Base-by-base conservation (phyloP, 2,113 vertebrate species). In the Setophaga coronata region DNA sequence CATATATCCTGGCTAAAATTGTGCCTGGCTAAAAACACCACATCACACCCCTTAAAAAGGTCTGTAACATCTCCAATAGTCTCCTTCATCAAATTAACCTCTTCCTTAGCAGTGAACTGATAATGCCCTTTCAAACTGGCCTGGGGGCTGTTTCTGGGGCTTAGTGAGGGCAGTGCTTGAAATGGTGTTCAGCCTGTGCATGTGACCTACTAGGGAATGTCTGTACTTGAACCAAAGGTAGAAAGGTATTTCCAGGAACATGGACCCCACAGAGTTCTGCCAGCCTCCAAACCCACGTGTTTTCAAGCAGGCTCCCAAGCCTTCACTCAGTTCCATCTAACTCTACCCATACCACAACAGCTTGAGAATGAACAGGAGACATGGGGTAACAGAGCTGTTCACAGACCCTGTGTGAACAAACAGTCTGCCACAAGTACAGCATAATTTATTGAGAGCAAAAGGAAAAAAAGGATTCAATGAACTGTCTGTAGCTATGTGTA, bases 311-410 rank as follows among this genome's bases (percentile, higher is more conserved):
- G 26, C 6, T 93, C 72, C n/a, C 20, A 17, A 85, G 10, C 47
- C 47, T 87, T 79, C 26, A 6, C 33, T 85, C 60, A 54, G 7
- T 34, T 38, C 33, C 4, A 1, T 29, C 7, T 57, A 74, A 66
- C 38, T 74, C n/a, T 54, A 43, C 7, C 38, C 7, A 13, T 28
- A 45, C 0, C 14, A 33, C 0, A 0, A 11, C 18, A 81, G 14
- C 73, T 73, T 78, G 60, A 87, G 87, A 74, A 66, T 18, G 8
- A 82, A 14, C 26, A 34, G 47, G 15, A 82, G 34, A 50, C 29
- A 15, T 3, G 40, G 72, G 23, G 19, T 51, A 72, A 40, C 15
- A 69, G 25, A 10, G 31, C 13, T 81, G 16, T 77, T 65, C 36
- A 25, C 25, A 73, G 34, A 65, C 3, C 26, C n/a, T 45, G 24